These are phyloP conservation scores for Drosophila demipolita DNA, from an alignment of 2,888 invertebrate genomes.

Conservation along the genomic window DNA sequence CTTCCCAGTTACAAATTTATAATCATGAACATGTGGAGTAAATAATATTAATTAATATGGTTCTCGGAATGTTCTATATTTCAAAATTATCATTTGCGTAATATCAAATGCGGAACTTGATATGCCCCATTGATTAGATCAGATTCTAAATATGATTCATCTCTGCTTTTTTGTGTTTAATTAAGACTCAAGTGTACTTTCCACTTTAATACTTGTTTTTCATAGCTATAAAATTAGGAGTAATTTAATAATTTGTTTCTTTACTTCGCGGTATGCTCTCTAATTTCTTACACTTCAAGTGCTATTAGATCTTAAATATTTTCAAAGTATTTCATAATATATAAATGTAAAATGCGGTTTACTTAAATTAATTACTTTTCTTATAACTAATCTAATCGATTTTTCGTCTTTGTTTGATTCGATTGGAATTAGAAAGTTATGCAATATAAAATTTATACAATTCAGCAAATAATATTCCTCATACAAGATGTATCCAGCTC, in stretches of 20 bases:
- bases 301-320: neutral
- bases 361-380: neutral
- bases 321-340: neutral
- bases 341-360: neutral
- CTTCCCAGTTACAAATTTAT: neutral
- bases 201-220: neutral
- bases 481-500: neutral
- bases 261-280: neutral
- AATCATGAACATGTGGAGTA: no score
- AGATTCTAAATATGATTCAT: slow-evolving; percentile 4
- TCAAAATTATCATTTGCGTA: neutral
- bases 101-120: neutral
- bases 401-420: no score
- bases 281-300: neutral
- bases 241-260: neutral
- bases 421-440: neutral
- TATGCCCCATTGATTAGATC: neutral
- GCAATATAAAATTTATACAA: neutral
- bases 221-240: neutral
- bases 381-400: neutral
- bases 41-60: no score
- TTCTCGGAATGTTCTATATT: neutral
- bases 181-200: neutral
- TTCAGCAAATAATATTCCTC: neutral
- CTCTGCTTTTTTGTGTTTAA: neutral